phyloP scores from a whole-genome alignment of 92 coral and sea anemone species.

The Parazoanthus swiftii region DNA sequence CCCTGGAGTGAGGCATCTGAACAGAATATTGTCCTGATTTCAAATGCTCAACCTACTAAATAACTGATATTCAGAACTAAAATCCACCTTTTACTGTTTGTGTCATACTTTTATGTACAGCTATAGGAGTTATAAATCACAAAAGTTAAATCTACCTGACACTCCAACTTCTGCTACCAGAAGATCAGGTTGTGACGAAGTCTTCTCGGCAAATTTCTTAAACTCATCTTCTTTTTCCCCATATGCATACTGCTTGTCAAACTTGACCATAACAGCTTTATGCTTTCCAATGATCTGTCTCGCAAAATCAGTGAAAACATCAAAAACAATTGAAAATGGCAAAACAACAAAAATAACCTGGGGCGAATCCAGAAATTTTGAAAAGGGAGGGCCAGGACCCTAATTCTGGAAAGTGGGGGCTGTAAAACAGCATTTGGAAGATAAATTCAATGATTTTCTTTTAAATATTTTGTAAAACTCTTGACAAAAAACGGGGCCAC shows the following conservation, averaged over 20 bases:
- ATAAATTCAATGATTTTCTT: no score
- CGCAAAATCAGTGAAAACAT: neutral
- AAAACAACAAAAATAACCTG: no score
- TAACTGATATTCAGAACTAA: neutral
- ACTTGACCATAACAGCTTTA: conserved; percentile 92
- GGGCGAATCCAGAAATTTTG: no score
- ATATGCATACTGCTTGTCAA: conserved; percentile 98
- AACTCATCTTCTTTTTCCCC: conserved; percentile 97
- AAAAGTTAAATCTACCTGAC: conserved; percentile 59
- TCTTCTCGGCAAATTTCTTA: conserved; percentile 88
- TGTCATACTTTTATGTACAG: no score
- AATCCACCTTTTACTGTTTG: no score
- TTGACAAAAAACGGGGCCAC: no score
- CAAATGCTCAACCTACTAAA: neutral
- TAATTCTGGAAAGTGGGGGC: no score
- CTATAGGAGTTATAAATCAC: neutral
- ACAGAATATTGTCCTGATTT: no score
- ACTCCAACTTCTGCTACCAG: conserved; percentile 98
- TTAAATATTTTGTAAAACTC: no score
- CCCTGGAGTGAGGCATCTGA: neutral
- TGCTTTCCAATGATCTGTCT: conserved; percentile 89
- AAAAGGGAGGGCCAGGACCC: no score
- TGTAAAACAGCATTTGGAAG: no score
- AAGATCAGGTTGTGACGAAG: conserved; percentile 83
- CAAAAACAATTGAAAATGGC: no score